A percentile compares a stretch with the other conserved stretches of the same genome.
phyloP scores from a whole-genome alignment of 1,140 invertebrate genomes.

The Brachionus plicatilis region DNA sequence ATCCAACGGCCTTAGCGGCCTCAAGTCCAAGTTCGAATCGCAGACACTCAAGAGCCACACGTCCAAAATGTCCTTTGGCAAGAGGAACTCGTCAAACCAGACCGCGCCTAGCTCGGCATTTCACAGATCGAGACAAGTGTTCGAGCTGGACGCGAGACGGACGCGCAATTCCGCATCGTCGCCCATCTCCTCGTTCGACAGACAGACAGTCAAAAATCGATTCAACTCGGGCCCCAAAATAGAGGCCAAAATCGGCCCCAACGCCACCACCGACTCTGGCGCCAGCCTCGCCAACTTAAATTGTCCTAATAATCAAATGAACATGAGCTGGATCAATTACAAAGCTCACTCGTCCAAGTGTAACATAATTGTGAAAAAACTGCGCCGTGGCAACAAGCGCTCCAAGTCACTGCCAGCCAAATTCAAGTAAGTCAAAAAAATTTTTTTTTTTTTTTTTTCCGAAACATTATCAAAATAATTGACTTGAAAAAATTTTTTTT shows the following conservation, averaged over 20 bases:
- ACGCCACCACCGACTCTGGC: not conserved
- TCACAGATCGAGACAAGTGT: not conserved
- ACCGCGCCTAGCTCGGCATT: not conserved
- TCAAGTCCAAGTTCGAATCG: not conserved
- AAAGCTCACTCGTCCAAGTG: conserved; percentile 22
- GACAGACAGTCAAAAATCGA: not conserved
- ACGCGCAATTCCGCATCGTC: not conserved
- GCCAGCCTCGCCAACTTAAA: not conserved
- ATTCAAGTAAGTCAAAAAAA: conserved; percentile 16
- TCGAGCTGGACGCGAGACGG: not conserved
- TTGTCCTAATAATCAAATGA: not conserved
- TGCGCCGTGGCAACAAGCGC: not conserved
- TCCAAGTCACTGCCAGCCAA: conserved; percentile 25
- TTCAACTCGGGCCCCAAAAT: not conserved
- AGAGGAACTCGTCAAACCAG: not conserved
- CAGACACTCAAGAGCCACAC: not conserved
- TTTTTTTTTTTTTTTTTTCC: not conserved
- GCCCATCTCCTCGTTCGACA: not conserved
- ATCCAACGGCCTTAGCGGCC: not conserved
- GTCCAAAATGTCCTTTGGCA: not conserved
- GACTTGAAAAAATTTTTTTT: too few species aligned
- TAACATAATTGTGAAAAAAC: conserved; percentile 3
- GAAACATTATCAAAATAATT: not conserved
- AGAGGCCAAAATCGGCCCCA: not conserved
- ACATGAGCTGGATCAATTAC: not conserved